Conservation (phyloP, 2,888 invertebrate species). For the Trissolcus japonicus region DNA sequence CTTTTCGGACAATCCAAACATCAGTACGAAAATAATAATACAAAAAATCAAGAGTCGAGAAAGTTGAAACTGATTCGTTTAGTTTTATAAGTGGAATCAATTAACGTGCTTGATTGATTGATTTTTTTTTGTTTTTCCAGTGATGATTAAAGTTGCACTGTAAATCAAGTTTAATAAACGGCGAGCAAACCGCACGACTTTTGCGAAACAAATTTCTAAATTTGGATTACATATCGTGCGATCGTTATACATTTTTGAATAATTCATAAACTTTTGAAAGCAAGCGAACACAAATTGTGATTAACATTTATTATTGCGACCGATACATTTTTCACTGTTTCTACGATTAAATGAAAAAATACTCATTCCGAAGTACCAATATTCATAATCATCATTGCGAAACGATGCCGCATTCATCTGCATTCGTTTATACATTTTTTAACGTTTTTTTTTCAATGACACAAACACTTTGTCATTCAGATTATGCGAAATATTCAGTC, state of each 20-base stretch:
- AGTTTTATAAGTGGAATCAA: too few relatives aligned
- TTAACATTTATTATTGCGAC: conserved; percentile 17
- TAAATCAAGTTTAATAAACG: too few relatives aligned
- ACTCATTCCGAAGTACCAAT: conserved; percentile 11
- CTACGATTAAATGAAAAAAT: conserved; percentile 11
- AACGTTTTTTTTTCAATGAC: background rate
- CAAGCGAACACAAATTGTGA: conserved; percentile 1
- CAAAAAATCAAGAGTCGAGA: too few relatives aligned
- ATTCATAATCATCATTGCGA: conserved; percentile 24
- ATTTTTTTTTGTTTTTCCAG: conserved; percentile 5
- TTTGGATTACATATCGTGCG: conserved; percentile 5
- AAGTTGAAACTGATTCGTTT: too few relatives aligned
- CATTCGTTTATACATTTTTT: conserved; percentile 8
- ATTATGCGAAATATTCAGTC: background rate
- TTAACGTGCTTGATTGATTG: too few relatives aligned
- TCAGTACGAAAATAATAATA: too few relatives aligned
- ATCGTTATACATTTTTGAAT: conserved; percentile 2
- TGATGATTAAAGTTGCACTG: background rate
- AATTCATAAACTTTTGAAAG: conserved; percentile 11
- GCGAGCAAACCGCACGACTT: background rate
- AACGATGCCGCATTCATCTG: conserved; percentile 16
- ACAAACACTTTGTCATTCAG: background rate
- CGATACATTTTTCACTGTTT: conserved; percentile 12
- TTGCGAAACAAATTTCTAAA: conserved; percentile 2
- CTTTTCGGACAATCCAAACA: too few relatives aligned